phyloP scores from a whole-genome alignment of 2,797 vertebrate species.

The Aldrovandia affinis region DNA sequence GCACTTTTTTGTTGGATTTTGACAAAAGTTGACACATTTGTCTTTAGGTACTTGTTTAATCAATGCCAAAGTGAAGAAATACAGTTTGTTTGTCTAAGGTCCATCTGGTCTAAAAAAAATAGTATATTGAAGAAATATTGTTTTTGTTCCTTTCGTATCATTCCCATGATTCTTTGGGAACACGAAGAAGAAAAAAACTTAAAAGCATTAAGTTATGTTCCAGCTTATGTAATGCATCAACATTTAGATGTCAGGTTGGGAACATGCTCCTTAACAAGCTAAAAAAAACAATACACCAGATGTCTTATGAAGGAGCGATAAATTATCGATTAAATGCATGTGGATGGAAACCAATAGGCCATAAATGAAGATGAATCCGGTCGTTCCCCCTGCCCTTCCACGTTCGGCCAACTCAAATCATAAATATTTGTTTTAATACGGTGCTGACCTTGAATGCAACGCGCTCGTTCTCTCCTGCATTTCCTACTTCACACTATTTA shows the following conservation, averaged over 20 bases:
- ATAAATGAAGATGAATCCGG: conserved; percentile 18
- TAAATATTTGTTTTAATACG: conserved; percentile 9
- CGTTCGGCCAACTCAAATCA: background rate
- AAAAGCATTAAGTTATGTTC: background rate
- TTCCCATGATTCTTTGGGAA: background rate
- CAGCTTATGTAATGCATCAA: conserved; percentile 20
- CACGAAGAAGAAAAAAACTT: background rate
- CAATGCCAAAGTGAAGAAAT: background rate
- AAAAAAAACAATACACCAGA: background rate
- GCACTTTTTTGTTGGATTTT: too few relatives aligned
- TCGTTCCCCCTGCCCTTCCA: background rate
- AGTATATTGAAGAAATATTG: background rate
- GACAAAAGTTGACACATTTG: background rate
- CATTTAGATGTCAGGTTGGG: background rate
- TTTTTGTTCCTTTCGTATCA: background rate
- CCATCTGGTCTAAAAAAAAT: background rate
- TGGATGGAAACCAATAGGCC: conserved; percentile 24
- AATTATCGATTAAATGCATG: background rate
- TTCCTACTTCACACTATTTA: background rate
- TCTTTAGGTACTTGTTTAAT: background rate
- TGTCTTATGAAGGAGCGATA: conserved; percentile 6
- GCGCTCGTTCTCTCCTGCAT: background rate
- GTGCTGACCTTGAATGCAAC: background rate
- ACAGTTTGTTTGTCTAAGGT: background rate
- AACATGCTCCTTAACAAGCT: conserved; percentile 4